Evolutionary conservation across 2,113 vertebrate species (phyloP).

Genomic region (Lynx canadensis): DNA sequence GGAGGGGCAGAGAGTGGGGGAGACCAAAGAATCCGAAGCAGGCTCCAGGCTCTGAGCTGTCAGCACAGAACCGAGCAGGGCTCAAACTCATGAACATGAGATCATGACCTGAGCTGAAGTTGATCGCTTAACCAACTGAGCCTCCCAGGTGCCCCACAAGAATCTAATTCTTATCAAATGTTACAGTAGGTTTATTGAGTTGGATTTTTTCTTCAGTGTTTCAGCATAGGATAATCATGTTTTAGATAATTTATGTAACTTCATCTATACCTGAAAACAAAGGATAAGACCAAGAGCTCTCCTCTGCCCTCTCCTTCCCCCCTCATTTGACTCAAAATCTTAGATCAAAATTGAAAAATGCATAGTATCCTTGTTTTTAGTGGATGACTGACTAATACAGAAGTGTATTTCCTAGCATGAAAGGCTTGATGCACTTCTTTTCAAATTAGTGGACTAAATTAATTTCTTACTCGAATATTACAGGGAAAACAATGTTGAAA

Average conservation of each 20-base stretch:
- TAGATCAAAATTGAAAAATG: constrained; percentile 40
- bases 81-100: too few relatives aligned
- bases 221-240: not conserved
- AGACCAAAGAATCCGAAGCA: too few relatives aligned
- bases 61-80: too few relatives aligned
- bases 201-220: constrained; percentile 32
- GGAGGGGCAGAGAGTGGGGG: too few relatives aligned
- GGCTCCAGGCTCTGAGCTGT: too few relatives aligned
- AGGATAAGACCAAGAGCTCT: not conserved
- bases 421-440: not conserved
- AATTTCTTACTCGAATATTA: constrained; percentile 20
- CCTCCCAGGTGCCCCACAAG: not conserved
- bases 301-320: not conserved
- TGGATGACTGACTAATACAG: not conserved
- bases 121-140: too few relatives aligned
- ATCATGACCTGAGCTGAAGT: too few relatives aligned
- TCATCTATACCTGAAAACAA: not conserved
- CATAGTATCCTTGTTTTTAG: constrained; percentile 20
- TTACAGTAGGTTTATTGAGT: not conserved
- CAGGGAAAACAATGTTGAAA: not conserved
- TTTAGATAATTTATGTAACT: not conserved
- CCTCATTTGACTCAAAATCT: not conserved
- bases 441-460: constrained; percentile 19
- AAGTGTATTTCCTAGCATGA: not conserved
- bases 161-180: not conserved